Evolutionary conservation across 2,797 vertebrate genomes (phyloP), one percentile per base, ranked within the genome.

Genomic region (Hafferia zeledoni): DNA sequence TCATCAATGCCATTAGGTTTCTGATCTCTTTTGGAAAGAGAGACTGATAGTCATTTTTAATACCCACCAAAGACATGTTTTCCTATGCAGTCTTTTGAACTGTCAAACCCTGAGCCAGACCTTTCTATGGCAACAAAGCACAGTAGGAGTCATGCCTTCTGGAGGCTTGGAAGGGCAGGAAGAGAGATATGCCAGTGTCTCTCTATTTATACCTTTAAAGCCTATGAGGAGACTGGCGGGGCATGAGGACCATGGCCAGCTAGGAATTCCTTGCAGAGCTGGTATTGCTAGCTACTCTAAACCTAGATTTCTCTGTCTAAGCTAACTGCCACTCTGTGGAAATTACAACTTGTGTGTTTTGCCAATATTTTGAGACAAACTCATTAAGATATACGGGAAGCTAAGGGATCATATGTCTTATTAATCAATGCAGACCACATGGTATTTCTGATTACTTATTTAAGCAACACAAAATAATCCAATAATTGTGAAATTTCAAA

Each of bases 121-220:
- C 91, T 97, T 96, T 91, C 92, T 89, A 93, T 61, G 96, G 87
- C 83, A 93, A 96, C 87, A 83, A 92, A 94, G 87, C 81, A 88
- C 94, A 67, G 94, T 93, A 65, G 82, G 31, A 96, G 91, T 96
- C 94, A 96, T 95, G 77, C 93, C 80, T 96, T 95, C 96, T 97
- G 94, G 93, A 97, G 94, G 84, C 90, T 81, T 95, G 83, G 94
- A 95, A 97, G 75, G 77, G 41, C 91, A 93, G 91, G 95, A 95
- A 95, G 96, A 94, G 74, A 95, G 93, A 87, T 92, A 92, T 95
- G 96, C 93, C 97, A 94, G 92, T 95, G 85, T 96, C 85, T 96
- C 94, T 97, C 96, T 98, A 95, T 97, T 98, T 98, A 96, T 97
- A 97, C 95, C 91, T 93, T 88, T 87, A 93, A 95, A 94, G 94